Evolutionary conservation across 2,888 invertebrate genomes (phyloP).

Genomic region (Mythimna pallens): DNA sequence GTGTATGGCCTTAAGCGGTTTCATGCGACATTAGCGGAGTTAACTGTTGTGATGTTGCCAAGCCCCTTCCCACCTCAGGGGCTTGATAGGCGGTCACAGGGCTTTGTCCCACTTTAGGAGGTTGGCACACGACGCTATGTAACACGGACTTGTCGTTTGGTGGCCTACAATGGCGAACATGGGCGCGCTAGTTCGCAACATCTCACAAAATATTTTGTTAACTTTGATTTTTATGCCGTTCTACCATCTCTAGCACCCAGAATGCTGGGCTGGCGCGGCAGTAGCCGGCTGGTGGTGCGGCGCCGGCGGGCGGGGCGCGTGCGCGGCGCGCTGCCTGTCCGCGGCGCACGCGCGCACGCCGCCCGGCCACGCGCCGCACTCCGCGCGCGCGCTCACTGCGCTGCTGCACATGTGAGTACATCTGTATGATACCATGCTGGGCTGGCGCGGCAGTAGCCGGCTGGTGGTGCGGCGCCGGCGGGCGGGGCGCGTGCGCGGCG

Average conservation of each 20-base stretch:
- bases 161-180: too few species aligned
- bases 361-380: conserved; percentile 59
- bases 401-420: conserved; percentile 78
- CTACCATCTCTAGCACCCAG: neutral
- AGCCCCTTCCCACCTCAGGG: too few species aligned
- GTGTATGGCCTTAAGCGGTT: too few species aligned
- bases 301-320: conserved; percentile 80
- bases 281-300: conserved; percentile 87
- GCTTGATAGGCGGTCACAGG: too few species aligned
- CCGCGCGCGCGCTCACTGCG: conserved; percentile 75
- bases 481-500: conserved; percentile 79
- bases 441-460: conserved; percentile 77
- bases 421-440: conserved; percentile 58
- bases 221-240: too few species aligned
- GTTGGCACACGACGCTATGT: too few species aligned
- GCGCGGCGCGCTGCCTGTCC: conserved; percentile 79
- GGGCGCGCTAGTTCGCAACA: too few species aligned
- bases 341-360: conserved; percentile 78
- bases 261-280: conserved; percentile 76
- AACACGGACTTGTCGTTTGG: too few species aligned
- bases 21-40: too few species aligned
- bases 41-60: too few species aligned
- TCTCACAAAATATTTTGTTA: too few species aligned
- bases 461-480: conserved; percentile 87
- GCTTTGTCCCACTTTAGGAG: too few species aligned